Percentiles rank a stretch among this genome's conserved stretches.
Conservation (phyloP, 2,888 invertebrate genomes). For the Phaonia tiefii region DNA sequence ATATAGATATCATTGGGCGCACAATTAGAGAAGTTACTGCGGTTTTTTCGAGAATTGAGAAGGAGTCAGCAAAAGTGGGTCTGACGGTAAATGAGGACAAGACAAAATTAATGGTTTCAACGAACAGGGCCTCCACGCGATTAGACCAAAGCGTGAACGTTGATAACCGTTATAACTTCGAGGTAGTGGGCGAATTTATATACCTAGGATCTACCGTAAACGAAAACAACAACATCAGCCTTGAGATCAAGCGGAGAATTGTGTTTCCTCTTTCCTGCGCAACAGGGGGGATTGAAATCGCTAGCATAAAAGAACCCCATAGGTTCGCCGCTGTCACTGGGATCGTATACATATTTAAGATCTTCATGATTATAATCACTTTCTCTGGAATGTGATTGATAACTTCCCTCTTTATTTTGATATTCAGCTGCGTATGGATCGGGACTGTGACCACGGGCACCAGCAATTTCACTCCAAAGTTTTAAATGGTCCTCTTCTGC, state of each 20-base stretch:
- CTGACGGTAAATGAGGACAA: no score
- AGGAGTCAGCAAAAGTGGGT: no score
- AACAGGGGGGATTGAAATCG: slow-evolving; percentile 84
- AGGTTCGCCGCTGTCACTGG: slow-evolving; percentile 83
- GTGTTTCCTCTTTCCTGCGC: slow-evolving; percentile 78
- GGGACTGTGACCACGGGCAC: slow-evolving; percentile 81
- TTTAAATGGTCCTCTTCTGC: slow-evolving; percentile 86
- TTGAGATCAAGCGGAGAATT: no score
- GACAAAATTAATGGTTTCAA: no score
- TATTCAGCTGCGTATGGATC: slow-evolving; percentile 80
- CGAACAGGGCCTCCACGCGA: no score
- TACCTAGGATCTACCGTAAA: slow-evolving; percentile 71
- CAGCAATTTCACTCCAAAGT: slow-evolving; percentile 86
- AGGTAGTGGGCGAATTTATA: no score
- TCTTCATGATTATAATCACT: slow-evolving; percentile 77
- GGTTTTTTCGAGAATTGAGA: no score
- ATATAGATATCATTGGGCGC: no score
- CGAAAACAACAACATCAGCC: no score
- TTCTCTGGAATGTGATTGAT: slow-evolving; percentile 74
- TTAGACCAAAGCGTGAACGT: no score
- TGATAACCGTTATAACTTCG: no score
- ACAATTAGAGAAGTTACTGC: no score
- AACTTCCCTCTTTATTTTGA: slow-evolving; percentile 74
- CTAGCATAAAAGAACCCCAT: slow-evolving; percentile 88
- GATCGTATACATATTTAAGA: slow-evolving; percentile 78